Evolutionary conservation across 2,888 invertebrate species (phyloP).

Genomic region (Microchrysa polita): DNA sequence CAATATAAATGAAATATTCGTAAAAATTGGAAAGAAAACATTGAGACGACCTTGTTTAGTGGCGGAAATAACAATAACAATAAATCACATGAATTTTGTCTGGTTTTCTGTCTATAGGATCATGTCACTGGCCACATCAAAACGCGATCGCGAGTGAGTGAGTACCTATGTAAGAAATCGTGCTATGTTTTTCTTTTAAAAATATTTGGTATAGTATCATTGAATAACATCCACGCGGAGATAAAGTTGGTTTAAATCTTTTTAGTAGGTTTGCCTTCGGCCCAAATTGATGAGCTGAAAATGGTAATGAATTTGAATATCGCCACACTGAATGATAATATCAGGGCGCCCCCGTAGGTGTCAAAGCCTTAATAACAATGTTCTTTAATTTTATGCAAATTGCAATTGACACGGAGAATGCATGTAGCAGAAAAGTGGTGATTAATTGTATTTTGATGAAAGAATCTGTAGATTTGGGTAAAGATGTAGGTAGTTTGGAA

Average conservation of each 20-base stretch:
- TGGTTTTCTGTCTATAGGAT: conserved; percentile 1
- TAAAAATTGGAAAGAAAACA: conserved; percentile 10
- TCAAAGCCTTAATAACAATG: conserved; percentile 24
- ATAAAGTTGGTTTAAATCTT: conserved; percentile 30
- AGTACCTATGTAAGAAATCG: no score
- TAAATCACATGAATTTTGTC: conserved; percentile 21
- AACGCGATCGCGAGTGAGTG: conserved; percentile 7
- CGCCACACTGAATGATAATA: not conserved
- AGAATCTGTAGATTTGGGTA: no score
- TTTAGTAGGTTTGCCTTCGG: not conserved
- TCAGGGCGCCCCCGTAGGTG: conserved; percentile 23
- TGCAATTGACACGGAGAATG: conserved; percentile 20
- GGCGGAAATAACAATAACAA: conserved; percentile 41
- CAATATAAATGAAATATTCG: not conserved
- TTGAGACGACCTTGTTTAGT: conserved; percentile 37
- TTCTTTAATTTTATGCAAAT: conserved; percentile 38
- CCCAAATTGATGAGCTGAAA: conserved; percentile 28
- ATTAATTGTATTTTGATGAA: no score
- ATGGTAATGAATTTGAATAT: conserved; percentile 25
- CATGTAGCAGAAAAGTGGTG: no score
- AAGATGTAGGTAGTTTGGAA: no score
- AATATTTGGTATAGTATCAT: no score
- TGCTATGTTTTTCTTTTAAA: no score
- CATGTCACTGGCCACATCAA: not conserved
- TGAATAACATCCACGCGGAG: not conserved